phyloP scores from a whole-genome alignment of 2,113 vertebrate species.

The Eudyptes chrysolophus region DNA sequence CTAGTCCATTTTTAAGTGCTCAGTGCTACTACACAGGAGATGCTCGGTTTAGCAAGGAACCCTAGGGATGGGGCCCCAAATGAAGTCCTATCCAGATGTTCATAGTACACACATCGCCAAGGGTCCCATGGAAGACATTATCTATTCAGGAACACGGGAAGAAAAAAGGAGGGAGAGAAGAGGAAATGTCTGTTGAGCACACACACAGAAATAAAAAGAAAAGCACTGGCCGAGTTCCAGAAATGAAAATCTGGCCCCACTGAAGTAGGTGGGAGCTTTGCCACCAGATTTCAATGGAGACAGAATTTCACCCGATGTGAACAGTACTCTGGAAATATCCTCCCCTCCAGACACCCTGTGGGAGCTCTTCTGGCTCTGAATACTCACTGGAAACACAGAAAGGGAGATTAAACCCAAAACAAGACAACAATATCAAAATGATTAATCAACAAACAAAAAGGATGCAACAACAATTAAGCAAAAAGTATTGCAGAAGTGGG shows the following conservation, averaged over 20 bases:
- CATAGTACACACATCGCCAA: rapidly evolving
- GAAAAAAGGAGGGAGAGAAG: background rate
- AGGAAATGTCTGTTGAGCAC: background rate
- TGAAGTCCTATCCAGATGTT: background rate
- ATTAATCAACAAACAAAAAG: background rate
- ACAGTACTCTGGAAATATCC: background rate
- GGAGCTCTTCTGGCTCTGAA: constrained; percentile 21
- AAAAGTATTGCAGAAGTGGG: background rate
- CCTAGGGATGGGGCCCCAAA: background rate
- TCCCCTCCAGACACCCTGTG: constrained; percentile 24
- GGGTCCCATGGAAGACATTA: background rate
- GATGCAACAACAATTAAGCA: background rate
- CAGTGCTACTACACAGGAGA: background rate
- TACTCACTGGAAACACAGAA: background rate
- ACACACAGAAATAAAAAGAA: background rate
- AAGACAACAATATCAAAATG: constrained; percentile 21
- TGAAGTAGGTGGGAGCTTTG: background rate
- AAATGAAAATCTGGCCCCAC: background rate
- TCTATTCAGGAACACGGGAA: background rate
- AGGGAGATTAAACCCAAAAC: constrained; percentile 30
- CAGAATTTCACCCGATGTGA: background rate
- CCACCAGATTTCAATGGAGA: constrained; percentile 10
- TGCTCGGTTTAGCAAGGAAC: background rate
- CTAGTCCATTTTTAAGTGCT: background rate
- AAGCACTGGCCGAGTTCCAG: background rate